These are phyloP conservation scores for Zaprionus inermis DNA, from an alignment of 1,140 invertebrate genomes.

Conservation along the genomic window DNA sequence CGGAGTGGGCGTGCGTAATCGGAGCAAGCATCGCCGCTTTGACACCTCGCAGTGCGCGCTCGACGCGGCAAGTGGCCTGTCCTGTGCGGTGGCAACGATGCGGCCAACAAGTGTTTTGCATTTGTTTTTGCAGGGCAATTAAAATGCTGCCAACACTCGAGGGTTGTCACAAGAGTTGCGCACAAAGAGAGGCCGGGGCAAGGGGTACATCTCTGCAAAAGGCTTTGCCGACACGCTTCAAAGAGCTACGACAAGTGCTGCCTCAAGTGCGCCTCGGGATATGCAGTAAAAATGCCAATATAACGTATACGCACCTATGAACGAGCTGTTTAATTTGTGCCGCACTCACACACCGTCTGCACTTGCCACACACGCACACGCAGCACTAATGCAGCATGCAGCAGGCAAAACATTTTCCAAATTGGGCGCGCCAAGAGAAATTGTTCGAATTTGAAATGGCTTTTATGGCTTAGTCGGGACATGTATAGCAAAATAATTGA, in stretches of 20 bases:
- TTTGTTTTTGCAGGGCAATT: constrained; percentile 79
- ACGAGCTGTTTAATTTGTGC: constrained; percentile 29
- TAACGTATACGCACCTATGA: constrained; percentile 47
- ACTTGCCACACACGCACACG: not conserved
- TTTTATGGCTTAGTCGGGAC: constrained; percentile 32
- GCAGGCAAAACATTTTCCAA: not conserved
- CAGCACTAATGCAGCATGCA: not conserved
- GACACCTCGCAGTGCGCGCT: constrained; percentile 32
- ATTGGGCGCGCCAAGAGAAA: not conserved
- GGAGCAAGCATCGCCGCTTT: constrained; percentile 19
- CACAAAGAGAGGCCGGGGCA: constrained; percentile 33
- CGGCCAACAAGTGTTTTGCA: constrained; percentile 78
- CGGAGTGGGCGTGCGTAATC: not conserved
- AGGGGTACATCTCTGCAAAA: not conserved
- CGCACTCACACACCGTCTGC: not conserved
- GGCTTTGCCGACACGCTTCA: constrained; percentile 15
- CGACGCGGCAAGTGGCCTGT: too few species aligned
- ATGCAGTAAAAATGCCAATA: constrained; percentile 69
- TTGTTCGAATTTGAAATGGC: constrained; percentile 13
- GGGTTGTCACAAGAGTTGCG: constrained; percentile 69
- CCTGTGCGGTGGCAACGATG: constrained; percentile 31
- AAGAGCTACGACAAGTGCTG: constrained; percentile 30
- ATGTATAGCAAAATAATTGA: constrained; percentile 59
- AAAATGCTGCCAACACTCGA: constrained; percentile 51
- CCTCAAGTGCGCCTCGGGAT: constrained; percentile 71